Base-by-base conservation (phyloP, 2,888 invertebrate genomes). In the Hybos culiciformis region DNA sequence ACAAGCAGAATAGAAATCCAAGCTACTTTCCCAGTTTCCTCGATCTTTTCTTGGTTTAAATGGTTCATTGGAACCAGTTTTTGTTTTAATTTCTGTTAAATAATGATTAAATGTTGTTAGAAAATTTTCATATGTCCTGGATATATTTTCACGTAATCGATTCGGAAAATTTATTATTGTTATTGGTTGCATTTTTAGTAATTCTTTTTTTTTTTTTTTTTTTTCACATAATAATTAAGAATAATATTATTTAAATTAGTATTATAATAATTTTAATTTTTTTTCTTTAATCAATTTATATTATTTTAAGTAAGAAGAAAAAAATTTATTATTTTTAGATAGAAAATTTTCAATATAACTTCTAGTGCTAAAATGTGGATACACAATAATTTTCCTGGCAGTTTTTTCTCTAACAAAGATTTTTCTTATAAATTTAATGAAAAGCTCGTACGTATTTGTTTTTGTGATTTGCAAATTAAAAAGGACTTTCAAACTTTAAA, bases 1-100 rank as follows among this genome's bases (percentile, higher is more conserved):
- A 57, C 83, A 84, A 44, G 83, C 83, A 47, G 87, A 70, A 42
- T 86, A 69, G 60, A 85, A 88, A 61, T 88, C 86, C 37, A 73
- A 67, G 62, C 81, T 78, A 50, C 69, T 78, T 41, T 73, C 75
- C 85, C 85, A 86, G 44, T 76, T 75, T 41, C 83, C 84, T 41
- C 75, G 60, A 24, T 55, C n/a, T n/a, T 78, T 41, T 73, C 75
- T 85, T 85, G 86, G 44, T 76, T 75, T 41, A 83, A 84, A 41
- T 75, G 60, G 24, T 55, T 36, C 36, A 21, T 36, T n/a, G 11
- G 17, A 17, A 17, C 18, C 18, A 17, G 32, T 32, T 29, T n/a
- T 29, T 31, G 11, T 33, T 33, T 33, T 8, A 20, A 20, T 36
- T 20, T 36, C 21, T 36, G 36, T 19, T 20, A 19, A 20, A 36